Evolutionary conservation across 2,113 vertebrate genomes (phyloP).

Genomic region (Laticauda laticaudata): DNA sequence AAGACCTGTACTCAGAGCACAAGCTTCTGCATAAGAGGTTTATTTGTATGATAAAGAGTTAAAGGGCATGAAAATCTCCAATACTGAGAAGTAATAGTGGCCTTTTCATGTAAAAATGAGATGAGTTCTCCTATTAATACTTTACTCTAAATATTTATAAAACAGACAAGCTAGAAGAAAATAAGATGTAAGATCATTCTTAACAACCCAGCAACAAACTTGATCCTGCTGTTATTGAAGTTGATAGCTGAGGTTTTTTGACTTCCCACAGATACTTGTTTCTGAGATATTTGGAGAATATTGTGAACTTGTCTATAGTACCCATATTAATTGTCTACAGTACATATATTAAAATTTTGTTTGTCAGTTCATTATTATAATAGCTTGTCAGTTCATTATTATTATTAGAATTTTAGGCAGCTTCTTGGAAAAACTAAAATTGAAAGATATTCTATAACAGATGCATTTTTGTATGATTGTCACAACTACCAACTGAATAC

Average conservation of each 20-base stretch:
- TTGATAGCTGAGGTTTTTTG: not conserved
- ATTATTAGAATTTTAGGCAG: not conserved
- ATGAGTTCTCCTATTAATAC: slow-evolving; percentile 48
- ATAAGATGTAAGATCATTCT: slow-evolving; percentile 44
- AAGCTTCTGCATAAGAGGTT: slow-evolving; percentile 56
- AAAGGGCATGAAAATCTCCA: slow-evolving; percentile 63
- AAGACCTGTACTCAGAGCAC: slow-evolving; percentile 42
- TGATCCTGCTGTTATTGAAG: not conserved
- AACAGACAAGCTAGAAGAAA: slow-evolving; percentile 36
- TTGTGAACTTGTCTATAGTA: not conserved
- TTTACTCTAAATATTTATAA: slow-evolving; percentile 66
- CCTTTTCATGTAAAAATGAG: slow-evolving; percentile 56
- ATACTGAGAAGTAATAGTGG: slow-evolving; percentile 18
- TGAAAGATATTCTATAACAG: not conserved
- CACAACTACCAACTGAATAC: not conserved
- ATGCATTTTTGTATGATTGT: not conserved
- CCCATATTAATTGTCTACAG: not conserved
- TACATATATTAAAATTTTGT: not conserved
- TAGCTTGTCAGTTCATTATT: not conserved
- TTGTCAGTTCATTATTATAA: not conserved
- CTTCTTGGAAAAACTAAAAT: not conserved
- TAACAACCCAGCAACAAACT: slow-evolving; percentile 21
- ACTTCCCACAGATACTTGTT: not conserved
- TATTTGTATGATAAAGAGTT: slow-evolving; percentile 54
- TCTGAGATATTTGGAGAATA: not conserved